A percentile compares a stretch with the other conserved stretches of the same genome.
Evolutionary conservation across 2,888 invertebrate genomes (phyloP).

Genomic region (Calliphora vomitoria): DNA sequence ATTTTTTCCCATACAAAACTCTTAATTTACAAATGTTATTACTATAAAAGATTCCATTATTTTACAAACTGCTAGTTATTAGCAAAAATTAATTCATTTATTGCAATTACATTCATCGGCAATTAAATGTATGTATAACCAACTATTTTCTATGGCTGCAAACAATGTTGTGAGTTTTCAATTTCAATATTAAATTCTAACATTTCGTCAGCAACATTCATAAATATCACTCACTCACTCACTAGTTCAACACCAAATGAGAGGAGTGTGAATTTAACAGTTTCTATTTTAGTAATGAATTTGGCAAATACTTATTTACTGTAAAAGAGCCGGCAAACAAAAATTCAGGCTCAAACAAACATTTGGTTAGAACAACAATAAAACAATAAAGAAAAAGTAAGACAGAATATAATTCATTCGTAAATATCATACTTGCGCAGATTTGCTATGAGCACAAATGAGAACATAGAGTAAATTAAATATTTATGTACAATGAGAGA

Average conservation of each 20-base stretch:
- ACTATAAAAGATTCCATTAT: neutral
- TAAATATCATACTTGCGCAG: slow-evolving; percentile 17
- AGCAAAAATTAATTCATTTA: slow-evolving; percentile 7
- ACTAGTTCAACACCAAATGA: neutral
- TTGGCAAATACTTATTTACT: neutral
- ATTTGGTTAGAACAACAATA: neutral
- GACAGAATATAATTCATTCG: neutral
- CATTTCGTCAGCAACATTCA: slow-evolving; percentile 46
- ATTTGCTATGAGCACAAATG: slow-evolving; percentile 14
- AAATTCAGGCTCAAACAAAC: neutral
- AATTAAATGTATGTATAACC: neutral
- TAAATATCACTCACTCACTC: neutral
- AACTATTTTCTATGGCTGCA: slow-evolving; percentile 21
- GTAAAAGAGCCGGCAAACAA: neutral
- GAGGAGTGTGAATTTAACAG: neutral
- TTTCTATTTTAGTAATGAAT: neutral
- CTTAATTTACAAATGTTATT: too few relatives aligned
- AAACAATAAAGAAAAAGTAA: neutral
- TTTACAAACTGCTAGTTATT: slow-evolving; percentile 2
- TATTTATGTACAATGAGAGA: neutral
- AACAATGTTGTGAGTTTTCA: slow-evolving; percentile 10
- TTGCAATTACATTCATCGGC: neutral
- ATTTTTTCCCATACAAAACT: too few relatives aligned
- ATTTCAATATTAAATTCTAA: slow-evolving; percentile 44
- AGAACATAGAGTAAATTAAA: neutral